Evolutionary conservation across 2,888 invertebrate genomes (phyloP).

Genomic region (Hirudinaria manillensis): DNA sequence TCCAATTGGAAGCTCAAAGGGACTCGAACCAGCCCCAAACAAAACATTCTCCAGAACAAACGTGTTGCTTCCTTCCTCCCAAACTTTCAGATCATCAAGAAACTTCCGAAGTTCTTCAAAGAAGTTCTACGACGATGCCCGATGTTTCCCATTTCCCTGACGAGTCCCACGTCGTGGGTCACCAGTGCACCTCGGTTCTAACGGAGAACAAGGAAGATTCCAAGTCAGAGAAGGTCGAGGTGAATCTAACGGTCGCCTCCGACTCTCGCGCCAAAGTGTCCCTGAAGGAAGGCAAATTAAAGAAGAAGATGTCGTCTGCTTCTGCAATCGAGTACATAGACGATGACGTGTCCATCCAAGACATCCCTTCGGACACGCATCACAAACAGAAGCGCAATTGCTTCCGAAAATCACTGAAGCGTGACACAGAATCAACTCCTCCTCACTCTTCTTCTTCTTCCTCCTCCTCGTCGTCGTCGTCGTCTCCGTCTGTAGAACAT

Average conservation of each 20-base stretch:
- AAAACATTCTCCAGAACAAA: background rate
- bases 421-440: conserved; percentile 4
- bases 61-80: background rate
- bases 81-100: background rate
- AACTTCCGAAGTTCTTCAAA: background rate
- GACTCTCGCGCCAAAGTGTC: background rate
- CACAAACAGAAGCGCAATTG: conserved; percentile 6
- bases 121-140: background rate
- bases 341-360: conserved; percentile 15
- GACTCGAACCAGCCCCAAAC: background rate
- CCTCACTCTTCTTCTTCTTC: background rate
- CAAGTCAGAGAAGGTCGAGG: background rate
- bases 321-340: conserved; percentile 33
- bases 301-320: conserved; percentile 14
- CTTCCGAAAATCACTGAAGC: background rate
- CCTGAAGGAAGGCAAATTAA: background rate
- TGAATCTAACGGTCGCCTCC: too few relatives aligned
- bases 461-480: background rate
- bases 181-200: too few relatives aligned
- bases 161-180: too few relatives aligned
- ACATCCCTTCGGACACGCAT: background rate
- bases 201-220: background rate
- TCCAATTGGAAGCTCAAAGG: background rate
- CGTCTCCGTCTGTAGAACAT: background rate
- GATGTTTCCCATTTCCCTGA: too few relatives aligned